Evolutionary conservation across 2,797 vertebrate species (phyloP).

Genomic region (Trematomus bernacchii): DNA sequence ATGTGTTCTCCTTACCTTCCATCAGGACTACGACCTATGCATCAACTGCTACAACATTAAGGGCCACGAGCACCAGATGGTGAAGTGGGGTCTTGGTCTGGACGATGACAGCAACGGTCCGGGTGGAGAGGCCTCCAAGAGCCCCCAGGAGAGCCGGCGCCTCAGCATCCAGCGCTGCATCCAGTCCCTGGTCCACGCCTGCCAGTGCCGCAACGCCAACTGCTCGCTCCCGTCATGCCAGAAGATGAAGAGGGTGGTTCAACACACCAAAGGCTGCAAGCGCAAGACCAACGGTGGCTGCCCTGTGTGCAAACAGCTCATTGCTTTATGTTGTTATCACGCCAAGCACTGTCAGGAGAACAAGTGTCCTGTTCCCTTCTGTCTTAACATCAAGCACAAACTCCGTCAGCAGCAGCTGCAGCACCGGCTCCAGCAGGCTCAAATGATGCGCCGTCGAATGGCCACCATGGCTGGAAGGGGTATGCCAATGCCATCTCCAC

Average conservation of each 20-base stretch:
- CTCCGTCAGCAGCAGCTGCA: conserved; percentile 99
- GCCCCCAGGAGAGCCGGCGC: conserved; percentile 97
- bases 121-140: conserved; percentile 95
- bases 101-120: conserved; percentile 95
- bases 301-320: conserved; percentile 99
- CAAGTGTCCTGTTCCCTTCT: conserved; percentile 99
- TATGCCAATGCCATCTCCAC: conserved; percentile 95
- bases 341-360: conserved; percentile 99
- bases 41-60: conserved; percentile 98
- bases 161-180: conserved; percentile 99
- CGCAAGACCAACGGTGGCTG: conserved; percentile 99
- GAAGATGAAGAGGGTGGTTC: conserved; percentile 99
- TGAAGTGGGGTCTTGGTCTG: conserved; percentile 98
- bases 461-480: conserved; percentile 98
- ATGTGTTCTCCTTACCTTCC: conserved; percentile 11
- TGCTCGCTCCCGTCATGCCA: conserved; percentile 97
- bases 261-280: conserved; percentile 99
- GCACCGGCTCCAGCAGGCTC: conserved; percentile 97
- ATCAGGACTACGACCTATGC: conserved; percentile 97
- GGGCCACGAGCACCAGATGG: conserved; percentile 98
- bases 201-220: conserved; percentile 99
- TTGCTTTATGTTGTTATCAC: conserved; percentile 98
- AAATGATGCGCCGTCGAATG: conserved; percentile 98
- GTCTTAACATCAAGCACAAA: conserved; percentile 99
- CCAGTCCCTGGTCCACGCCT: conserved; percentile 97